These are phyloP conservation scores for Sebastolobus altivelis DNA, from an alignment of 2,797 vertebrate genomes.

Conservation along the genomic window DNA sequence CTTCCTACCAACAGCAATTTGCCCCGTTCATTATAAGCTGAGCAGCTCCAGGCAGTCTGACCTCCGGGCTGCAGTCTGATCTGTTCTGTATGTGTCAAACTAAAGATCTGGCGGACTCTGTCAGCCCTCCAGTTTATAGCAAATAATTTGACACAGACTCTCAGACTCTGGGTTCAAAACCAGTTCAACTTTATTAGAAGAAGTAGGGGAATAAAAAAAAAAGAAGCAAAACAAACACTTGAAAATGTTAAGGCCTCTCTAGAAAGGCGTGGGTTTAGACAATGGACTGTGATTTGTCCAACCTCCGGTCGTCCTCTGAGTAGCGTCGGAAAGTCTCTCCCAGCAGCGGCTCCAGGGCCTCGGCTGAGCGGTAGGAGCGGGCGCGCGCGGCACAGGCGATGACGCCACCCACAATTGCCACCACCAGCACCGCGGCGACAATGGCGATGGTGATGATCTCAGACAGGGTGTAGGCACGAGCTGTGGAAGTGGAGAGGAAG, in stretches of 20 bases:
- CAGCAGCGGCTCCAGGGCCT: slow-evolving; percentile 91
- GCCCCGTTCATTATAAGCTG: slow-evolving; percentile 11
- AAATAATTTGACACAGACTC: slow-evolving; percentile 17
- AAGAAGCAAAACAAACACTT: slow-evolving; percentile 32
- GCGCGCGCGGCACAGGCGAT: slow-evolving; percentile 85
- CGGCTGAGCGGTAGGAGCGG: slow-evolving; percentile 80
- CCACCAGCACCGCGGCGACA: slow-evolving; percentile 87
- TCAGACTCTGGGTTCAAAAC: slow-evolving; percentile 47
- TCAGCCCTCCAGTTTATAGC: slow-evolving; percentile 12
- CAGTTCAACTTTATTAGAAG: slow-evolving; percentile 76
- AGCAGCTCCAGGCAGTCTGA: slow-evolving; percentile 20
- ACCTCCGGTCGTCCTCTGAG: slow-evolving; percentile 87
- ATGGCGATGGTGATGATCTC: slow-evolving; percentile 93
- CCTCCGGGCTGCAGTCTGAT: slow-evolving; percentile 9
- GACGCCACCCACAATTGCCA: slow-evolving; percentile 86
- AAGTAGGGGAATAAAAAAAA: slow-evolving; percentile 47
- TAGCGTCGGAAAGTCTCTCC: slow-evolving; percentile 90
- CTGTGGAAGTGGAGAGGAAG: slow-evolving; percentile 68
- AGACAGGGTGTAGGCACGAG: slow-evolving; percentile 85
- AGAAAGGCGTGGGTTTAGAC: slow-evolving; percentile 76
- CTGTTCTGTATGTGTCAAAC: slow-evolving; percentile 4
- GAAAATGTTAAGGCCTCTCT: slow-evolving; percentile 41
- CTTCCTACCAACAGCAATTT: background rate
- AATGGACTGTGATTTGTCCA: slow-evolving; percentile 87
- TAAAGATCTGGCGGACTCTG: background rate